Base-by-base conservation (phyloP, 2,888 invertebrate genomes). In the Tetramorium bicarinatum region DNA sequence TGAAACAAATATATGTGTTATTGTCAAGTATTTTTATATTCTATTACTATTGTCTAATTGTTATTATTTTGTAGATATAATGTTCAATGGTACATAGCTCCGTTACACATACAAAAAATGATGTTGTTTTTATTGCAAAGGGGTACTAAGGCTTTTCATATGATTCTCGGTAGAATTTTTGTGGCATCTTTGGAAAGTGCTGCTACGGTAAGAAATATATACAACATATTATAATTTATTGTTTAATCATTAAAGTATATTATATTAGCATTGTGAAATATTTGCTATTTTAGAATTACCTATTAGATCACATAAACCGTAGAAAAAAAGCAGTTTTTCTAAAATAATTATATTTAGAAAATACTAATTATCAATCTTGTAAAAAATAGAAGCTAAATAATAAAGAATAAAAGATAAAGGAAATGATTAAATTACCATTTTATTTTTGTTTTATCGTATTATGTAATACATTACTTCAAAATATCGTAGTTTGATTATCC, bases 41-140 rank as follows among this genome's bases (percentile, higher is more conserved):
- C 8, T 44, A 59, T 59, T 44, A 6, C 0, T 13, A n/a, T 62
- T 15, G 15, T 38, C 9, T 38, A 38, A 49, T 34, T 67, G 21
- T 71, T 2, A 41, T n/a, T 47, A 21, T 34, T 62, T 41, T 25
- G 25, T 54, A 77, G 66, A 29, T 77, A 66, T 15, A 77, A 54
- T 3, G 47, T 47, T 9, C 47, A 13, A 3, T 76, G 75, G 62
- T 76, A 76, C 4, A 1, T 13, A 0, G 62, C 62, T 38, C 62
- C 75, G 0, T 21, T 76, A 62, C 25, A 21, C 15, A 18, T 62
- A 38, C 62, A 76, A 25, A 62, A 49, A 38, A 76, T 64, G 25
- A 76, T 76, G 9, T 62, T 76, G 2, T 76, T 76, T 49, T 3
- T 76, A 0, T 8, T 76, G 2, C 62, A 64, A 76, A 76, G 9